Evolutionary conservation across 1,140 invertebrate genomes (phyloP), one percentile per base, ranked within the genome.

Genomic region (Rhizoglyphus robini): DNA sequence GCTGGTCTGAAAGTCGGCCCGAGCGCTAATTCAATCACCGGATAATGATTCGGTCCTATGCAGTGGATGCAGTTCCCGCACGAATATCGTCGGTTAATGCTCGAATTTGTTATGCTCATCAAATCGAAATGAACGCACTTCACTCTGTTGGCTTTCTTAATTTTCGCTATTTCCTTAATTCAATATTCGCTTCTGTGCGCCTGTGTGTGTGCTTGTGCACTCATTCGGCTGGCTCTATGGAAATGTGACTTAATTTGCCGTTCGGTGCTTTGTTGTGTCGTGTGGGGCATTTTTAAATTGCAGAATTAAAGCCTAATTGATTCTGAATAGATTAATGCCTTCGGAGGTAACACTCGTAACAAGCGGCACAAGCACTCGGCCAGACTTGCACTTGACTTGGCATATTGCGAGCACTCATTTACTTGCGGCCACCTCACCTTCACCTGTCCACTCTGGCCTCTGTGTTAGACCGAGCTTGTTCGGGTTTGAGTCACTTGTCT

Each of bases 251-350:
- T 20, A 54, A 54, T 54, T 54, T 54, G 51, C 51, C 51, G 8
- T 54, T 23, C 20, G 51, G 51, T 20, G 51, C 51, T 54, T 54
- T 54, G 51, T 32, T 20, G 8, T 32, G 23, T 25, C 51, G 31
- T 41, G 51, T 54, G 51, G 51, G 8, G 23, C 51, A 27, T 54
- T 54, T 54, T 54, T 54, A 54, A 54, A 54, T 54, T 54, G 51
- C 51, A 5, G 51, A 54, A 54, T 54, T 54, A 32, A 54, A 32
- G 51, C 51, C 51, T 54, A 54, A 54, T 54, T 54, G 51, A 54
- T 54, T 54, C 51, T 20, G 51, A 54, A 54, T 54, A 54, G 51
- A 54, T 54, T 54, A 54, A 27, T 32, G 41, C n/a, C n/a, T n/a
- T n/a, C n/a, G n/a, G n/a, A n/a, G n/a, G n/a, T n/a, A n/a, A n/a